Conservation (phyloP, 2,888 invertebrate species). For the Germaria angustata region DNA sequence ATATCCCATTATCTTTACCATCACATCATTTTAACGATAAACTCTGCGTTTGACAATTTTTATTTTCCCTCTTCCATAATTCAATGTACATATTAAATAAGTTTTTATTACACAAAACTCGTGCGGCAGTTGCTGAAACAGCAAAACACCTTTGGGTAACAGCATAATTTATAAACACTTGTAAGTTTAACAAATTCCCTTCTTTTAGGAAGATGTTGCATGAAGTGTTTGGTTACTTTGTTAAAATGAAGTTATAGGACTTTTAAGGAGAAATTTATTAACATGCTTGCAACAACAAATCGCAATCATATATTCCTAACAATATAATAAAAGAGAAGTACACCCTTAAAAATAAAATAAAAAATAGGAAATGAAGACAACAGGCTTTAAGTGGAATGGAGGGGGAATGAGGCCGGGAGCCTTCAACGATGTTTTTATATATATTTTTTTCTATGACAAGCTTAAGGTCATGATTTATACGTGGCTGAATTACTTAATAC, state of each 20-base stretch:
- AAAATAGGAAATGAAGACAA: background rate
- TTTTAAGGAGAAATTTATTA: constrained; percentile 52
- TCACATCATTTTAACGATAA: background rate
- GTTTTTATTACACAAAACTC: background rate
- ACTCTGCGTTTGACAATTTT: background rate
- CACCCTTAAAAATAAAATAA: background rate
- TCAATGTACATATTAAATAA: background rate
- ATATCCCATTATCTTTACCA: background rate
- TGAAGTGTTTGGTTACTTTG: background rate
- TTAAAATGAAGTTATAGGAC: constrained; percentile 24
- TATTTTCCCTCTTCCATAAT: background rate
- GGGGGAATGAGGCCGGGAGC: background rate
- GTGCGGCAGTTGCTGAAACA: background rate
- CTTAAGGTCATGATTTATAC: constrained; percentile 57
- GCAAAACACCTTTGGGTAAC: constrained; percentile 27
- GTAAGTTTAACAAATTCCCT: constrained; percentile 15
- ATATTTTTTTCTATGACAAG: background rate
- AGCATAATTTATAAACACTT: constrained; percentile 56
- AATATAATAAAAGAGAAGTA: background rate
- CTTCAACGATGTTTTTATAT: background rate
- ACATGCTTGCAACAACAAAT: constrained; percentile 36
- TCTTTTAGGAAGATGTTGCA: background rate
- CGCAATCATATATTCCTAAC: constrained; percentile 11
- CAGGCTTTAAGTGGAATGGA: background rate
- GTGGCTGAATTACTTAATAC: constrained; percentile 41